Conservation (phyloP, 1,140 invertebrate species). For the Oncopodura yosiiana region DNA sequence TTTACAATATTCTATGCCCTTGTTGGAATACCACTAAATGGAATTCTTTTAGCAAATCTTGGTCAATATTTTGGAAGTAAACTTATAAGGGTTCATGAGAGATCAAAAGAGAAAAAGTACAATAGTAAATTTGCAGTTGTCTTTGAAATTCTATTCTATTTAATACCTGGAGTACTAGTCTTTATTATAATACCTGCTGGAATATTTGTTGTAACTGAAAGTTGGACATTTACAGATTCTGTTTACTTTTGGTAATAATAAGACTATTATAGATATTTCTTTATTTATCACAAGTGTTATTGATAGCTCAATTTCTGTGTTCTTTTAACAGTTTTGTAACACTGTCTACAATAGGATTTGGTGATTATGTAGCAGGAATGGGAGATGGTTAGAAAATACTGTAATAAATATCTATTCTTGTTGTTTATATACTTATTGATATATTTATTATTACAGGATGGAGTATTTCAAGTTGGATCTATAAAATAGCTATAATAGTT, state of each 20-base stretch:
- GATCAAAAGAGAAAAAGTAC: slow-evolving; percentile 54
- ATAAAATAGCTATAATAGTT: slow-evolving; percentile 58
- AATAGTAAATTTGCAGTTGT: slow-evolving; percentile 57
- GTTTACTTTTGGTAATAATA: slow-evolving; percentile 63
- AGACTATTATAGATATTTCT: not conserved
- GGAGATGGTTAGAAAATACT: slow-evolving; percentile 27
- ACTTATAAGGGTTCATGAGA: slow-evolving; percentile 57
- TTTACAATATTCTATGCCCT: slow-evolving; percentile 87
- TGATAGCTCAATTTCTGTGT: no score
- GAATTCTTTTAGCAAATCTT: slow-evolving; percentile 67
- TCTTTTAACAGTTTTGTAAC: slow-evolving; percentile 70
- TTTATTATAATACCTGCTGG: slow-evolving; percentile 87
- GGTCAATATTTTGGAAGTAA: slow-evolving; percentile 69
- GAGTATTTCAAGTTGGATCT: slow-evolving; percentile 50
- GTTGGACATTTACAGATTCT: slow-evolving; percentile 78
- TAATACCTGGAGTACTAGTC: slow-evolving; percentile 73
- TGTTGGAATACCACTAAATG: slow-evolving; percentile 89
- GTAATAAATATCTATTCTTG: no score
- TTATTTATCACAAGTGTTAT: not conserved
- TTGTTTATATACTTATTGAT: no score
- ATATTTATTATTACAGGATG: no score
- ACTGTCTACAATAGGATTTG: slow-evolving; percentile 87
- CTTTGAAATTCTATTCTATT: slow-evolving; percentile 64
- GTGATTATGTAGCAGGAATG: slow-evolving; percentile 68
- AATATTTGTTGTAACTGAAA: slow-evolving; percentile 76